phyloP scores from a whole-genome alignment of 2,888 invertebrate species.

The Cheiracanthium punctorium region DNA sequence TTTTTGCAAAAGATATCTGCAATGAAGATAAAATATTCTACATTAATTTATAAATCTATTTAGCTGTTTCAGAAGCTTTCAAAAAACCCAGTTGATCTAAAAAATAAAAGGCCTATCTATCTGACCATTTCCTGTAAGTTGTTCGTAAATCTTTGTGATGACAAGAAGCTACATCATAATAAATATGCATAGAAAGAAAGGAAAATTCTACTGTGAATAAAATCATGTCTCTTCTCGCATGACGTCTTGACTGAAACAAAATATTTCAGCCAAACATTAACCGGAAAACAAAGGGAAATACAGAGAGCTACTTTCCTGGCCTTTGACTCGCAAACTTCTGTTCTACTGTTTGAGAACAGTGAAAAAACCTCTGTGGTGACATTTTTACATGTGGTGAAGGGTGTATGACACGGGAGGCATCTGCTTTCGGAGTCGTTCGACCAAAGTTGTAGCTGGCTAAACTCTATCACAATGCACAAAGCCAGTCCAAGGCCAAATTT shows the following conservation, averaged over 20 bases:
- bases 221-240: not conserved
- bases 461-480: not conserved
- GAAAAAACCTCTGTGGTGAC: conserved; percentile 10
- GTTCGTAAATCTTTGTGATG: no score
- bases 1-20: no score
- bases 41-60: no score
- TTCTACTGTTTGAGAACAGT: not conserved
- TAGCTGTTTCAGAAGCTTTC: no score
- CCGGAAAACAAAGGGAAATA: not conserved
- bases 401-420: conserved; percentile 45
- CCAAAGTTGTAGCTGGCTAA: not conserved
- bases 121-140: no score
- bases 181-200: no score
- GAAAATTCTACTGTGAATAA: not conserved
- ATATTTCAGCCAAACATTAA: not conserved
- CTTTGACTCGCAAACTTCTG: not conserved
- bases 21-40: no score
- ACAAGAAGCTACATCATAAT: no score
- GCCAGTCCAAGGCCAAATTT: not conserved
- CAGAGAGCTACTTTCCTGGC: not conserved
- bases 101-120: no score
- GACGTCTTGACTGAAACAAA: not conserved
- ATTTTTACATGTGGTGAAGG: conserved; percentile 43
- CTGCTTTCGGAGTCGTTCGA: not conserved
- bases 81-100: no score